These are phyloP conservation scores for Drosophila mercatorum DNA, from an alignment of 2,888 invertebrate species.

Conservation along the genomic window DNA sequence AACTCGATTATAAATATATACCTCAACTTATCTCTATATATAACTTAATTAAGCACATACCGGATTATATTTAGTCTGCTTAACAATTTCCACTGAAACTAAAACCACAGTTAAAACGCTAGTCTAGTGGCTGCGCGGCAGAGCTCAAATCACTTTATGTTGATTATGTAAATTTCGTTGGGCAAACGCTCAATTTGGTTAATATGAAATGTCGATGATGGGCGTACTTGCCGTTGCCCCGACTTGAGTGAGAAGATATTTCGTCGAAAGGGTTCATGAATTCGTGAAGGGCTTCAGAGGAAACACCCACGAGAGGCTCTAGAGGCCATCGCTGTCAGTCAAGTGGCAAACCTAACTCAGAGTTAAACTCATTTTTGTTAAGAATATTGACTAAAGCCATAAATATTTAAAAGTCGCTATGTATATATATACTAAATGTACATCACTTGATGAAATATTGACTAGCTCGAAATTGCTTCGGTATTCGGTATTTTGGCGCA, in stretches of 20 bases:
- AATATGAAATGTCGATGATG: neutral
- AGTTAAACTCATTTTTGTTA: neutral
- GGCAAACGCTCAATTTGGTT: constrained; percentile 3
- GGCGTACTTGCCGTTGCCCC: neutral
- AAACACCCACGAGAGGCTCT: neutral
- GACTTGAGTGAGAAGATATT: neutral
- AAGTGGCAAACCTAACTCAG: constrained; percentile 1
- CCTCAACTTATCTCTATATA: neutral
- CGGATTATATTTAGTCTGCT: too few species aligned
- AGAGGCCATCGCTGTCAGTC: neutral
- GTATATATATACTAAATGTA: neutral
- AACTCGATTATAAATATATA: neutral
- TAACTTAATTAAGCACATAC: neutral
- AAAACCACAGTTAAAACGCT: neutral
- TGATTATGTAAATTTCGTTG: constrained; percentile 4
- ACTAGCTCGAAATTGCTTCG: constrained; percentile 33
- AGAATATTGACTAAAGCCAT: neutral
- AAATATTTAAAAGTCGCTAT: neutral
- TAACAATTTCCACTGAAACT: neutral
- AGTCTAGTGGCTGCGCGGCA: neutral
- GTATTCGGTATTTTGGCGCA: constrained; percentile 3
- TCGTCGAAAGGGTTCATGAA: neutral
- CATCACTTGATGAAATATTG: constrained; percentile 9
- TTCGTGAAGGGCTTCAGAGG: neutral
- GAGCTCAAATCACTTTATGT: neutral